Evolutionary conservation across 2,888 invertebrate genomes (phyloP).

Genomic region (Limulus polyphemus): DNA sequence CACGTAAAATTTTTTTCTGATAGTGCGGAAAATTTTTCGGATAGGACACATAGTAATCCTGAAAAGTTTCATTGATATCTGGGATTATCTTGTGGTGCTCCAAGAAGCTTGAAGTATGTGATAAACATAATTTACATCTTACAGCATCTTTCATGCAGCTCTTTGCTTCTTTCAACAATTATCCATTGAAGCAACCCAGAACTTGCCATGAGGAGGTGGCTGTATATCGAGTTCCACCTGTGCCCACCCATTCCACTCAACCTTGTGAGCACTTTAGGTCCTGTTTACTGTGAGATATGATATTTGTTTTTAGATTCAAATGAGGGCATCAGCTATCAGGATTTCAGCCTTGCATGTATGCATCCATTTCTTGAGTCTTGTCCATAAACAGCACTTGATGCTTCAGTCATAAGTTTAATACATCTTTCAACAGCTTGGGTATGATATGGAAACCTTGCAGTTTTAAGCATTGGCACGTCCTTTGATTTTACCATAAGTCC

Average conservation of each 20-base stretch:
- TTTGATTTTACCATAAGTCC: constrained; percentile 11
- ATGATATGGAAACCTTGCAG: constrained; percentile 4
- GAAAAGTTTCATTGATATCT: no score
- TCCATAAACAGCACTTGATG: constrained; percentile 7
- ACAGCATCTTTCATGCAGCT: no score
- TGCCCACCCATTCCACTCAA: neutral
- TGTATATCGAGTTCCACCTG: no score
- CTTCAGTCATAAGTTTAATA: constrained; percentile 11
- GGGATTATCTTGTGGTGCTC: no score
- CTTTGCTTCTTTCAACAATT: no score
- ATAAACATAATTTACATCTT: no score
- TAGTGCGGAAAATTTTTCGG: no score
- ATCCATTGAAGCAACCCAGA: no score
- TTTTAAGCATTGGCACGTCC: constrained; percentile 2
- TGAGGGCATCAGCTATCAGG: neutral
- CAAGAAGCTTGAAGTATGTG: no score
- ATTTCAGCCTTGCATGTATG: neutral
- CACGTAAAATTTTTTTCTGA: no score
- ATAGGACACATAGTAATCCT: no score
- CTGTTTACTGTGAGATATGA: neutral
- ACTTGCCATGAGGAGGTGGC: no score
- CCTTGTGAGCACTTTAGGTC: neutral
- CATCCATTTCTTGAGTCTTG: constrained; percentile 7
- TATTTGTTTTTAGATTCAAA: neutral
- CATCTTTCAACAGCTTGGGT: neutral